These are phyloP conservation scores for Formica exsecta DNA, from an alignment of 1,140 invertebrate species.

Conservation along the genomic window DNA sequence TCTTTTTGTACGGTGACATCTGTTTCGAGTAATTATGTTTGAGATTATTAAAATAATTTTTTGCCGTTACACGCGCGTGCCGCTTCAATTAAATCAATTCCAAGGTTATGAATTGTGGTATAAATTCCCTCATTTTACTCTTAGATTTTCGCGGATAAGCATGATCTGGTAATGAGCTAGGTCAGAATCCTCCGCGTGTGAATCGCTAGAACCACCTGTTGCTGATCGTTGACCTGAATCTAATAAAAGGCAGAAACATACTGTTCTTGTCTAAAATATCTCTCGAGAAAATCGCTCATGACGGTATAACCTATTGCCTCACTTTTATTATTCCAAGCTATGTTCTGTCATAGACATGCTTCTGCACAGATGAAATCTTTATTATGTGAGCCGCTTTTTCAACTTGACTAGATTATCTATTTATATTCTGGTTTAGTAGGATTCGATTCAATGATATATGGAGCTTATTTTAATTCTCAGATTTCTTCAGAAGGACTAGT, in stretches of 20 bases:
- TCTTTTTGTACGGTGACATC: background rate
- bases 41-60: background rate
- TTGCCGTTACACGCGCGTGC: background rate
- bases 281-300: conserved; percentile 7
- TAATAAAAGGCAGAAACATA: conserved; percentile 59
- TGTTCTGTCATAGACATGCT: background rate
- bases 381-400: background rate
- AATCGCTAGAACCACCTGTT: conserved; percentile 52
- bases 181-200: conserved; percentile 33
- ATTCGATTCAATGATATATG: background rate
- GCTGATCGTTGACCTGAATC: conserved; percentile 70
- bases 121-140: conserved; percentile 8
- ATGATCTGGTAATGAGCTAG: conserved; percentile 63
- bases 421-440: background rate
- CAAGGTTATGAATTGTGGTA: background rate
- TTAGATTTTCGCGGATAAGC: background rate
- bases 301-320: conserved; percentile 57
- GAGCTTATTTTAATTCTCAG: conserved; percentile 9
- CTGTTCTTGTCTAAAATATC: conserved; percentile 49
- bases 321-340: conserved; percentile 50
- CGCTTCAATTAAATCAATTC: background rate
- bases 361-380: background rate
- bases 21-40: background rate
- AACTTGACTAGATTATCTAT: background rate
- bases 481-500: background rate